Conservation (phyloP, 2,113 vertebrate species). For the Sula dactylatra region DNA sequence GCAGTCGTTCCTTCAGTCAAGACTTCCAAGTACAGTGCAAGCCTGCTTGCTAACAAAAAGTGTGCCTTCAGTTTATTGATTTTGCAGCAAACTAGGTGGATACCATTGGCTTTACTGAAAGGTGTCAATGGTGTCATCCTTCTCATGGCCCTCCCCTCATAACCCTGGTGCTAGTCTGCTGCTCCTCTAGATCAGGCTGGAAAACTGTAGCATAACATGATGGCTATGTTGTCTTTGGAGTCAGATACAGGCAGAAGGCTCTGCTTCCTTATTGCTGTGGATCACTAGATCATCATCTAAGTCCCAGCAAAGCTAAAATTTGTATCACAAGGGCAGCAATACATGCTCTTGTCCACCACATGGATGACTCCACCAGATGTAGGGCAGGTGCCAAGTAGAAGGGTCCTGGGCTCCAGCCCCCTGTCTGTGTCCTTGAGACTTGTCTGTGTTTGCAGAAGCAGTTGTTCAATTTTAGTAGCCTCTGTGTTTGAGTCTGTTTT, state of each 20-base stretch:
- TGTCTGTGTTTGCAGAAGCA: neutral
- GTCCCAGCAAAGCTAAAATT: neutral
- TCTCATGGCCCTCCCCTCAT: neutral
- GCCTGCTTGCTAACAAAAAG: neutral
- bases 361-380: neutral
- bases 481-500: neutral
- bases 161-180: neutral
- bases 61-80: neutral
- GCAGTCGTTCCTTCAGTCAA: neutral
- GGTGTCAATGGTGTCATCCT: neutral
- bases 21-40: neutral
- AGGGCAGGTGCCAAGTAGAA: neutral
- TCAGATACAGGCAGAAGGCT: neutral
- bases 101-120: neutral
- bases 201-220: neutral
- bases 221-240: neutral
- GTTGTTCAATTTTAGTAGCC: neutral
- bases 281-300: neutral
- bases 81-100: neutral
- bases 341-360: neutral
- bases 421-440: neutral
- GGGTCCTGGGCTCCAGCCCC: neutral
- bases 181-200: neutral
- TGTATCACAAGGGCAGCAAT: neutral
- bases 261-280: neutral